phyloP scores from a whole-genome alignment of 2,113 vertebrate species.

The Brienomyrus longianalis region DNA sequence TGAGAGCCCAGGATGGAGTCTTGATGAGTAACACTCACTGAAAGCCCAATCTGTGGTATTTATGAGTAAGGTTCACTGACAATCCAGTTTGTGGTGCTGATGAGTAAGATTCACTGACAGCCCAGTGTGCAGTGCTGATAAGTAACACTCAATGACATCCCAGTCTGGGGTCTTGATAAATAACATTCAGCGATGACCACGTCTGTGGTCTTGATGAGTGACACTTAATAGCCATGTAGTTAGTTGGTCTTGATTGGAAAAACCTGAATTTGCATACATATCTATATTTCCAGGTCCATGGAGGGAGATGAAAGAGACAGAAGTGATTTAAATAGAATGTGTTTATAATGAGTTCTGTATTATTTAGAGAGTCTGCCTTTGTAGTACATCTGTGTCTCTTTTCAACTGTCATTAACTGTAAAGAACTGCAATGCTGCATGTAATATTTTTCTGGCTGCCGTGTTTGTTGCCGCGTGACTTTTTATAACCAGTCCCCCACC shows the following conservation, averaged over 20 bases:
- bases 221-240: background rate
- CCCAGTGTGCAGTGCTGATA: background rate
- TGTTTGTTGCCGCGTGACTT: background rate
- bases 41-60: background rate
- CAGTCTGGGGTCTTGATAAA: background rate
- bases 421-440: background rate
- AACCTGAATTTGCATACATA: background rate
- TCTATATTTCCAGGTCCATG: background rate
- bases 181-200: background rate
- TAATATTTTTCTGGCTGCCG: background rate
- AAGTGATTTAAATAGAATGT: background rate
- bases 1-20: background rate
- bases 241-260: background rate
- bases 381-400: background rate
- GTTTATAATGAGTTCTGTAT: conserved; percentile 8
- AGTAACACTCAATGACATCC: background rate
- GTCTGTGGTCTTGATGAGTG: background rate
- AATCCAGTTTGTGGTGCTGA: background rate
- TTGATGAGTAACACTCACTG: background rate
- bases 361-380: background rate
- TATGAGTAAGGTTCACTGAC: background rate
- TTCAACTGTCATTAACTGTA: background rate
- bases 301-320: background rate
- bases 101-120: background rate
- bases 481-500: background rate